Percentiles rank a stretch among this genome's conserved stretches.
phyloP scores from a whole-genome alignment of 2,888 invertebrate species.

The Tolmerus cingulatus region DNA sequence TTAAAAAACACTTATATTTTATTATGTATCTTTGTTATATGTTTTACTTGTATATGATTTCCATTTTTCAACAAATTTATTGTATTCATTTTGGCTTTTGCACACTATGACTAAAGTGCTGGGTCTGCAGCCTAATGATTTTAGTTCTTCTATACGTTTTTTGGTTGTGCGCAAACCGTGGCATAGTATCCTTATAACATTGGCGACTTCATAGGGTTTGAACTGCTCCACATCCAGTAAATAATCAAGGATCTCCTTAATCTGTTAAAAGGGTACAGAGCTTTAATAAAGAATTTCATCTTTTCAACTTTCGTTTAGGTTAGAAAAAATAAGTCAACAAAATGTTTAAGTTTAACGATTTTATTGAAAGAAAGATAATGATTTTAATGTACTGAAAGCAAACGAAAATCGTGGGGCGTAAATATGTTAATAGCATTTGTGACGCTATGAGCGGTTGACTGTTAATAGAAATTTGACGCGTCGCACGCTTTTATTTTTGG shows the following conservation, averaged over 20 bases:
- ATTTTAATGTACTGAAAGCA: too few species aligned
- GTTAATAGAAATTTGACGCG: too few species aligned
- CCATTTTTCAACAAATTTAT: slow-evolving; percentile 65
- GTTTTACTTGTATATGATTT: not conserved
- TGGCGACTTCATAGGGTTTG: slow-evolving; percentile 65
- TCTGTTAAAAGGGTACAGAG: slow-evolving; percentile 58
- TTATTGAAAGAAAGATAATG: too few species aligned
- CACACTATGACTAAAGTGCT: slow-evolving; percentile 68
- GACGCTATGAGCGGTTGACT: too few species aligned
- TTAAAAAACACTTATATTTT: not conserved
- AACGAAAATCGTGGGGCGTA: too few species aligned
- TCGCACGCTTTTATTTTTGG: too few species aligned
- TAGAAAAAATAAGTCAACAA: too few species aligned
- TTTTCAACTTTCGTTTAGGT: not conserved
- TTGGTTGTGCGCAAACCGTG: slow-evolving; percentile 68
- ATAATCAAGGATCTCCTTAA: slow-evolving; percentile 69
- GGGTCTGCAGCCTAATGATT: slow-evolving; percentile 64
- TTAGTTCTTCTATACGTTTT: slow-evolving; percentile 65
- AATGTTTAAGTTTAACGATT: too few species aligned
- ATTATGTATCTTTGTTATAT: not conserved
- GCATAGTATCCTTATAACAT: slow-evolving; percentile 67
- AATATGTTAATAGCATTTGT: too few species aligned
- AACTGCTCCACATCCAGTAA: slow-evolving; percentile 66
- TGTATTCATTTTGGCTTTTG: slow-evolving; percentile 67
- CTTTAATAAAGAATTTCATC: not conserved